A percentile compares a stretch with the other conserved stretches of the same genome.
Evolutionary conservation across 2,888 invertebrate species (phyloP).

Genomic region (Apamea sordens): DNA sequence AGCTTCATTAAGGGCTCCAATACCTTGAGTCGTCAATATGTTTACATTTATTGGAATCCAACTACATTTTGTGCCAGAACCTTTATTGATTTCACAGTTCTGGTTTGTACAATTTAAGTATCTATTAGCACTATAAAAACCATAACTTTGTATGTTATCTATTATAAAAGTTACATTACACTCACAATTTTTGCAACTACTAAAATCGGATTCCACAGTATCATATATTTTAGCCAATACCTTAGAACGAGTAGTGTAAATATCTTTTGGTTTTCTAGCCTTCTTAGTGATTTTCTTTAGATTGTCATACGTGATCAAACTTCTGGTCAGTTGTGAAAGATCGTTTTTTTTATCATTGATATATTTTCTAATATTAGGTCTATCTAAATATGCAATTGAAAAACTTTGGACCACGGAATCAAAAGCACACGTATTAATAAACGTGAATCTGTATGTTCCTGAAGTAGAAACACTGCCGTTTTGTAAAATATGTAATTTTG

Average conservation of each 20-base stretch:
- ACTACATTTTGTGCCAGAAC: slow-evolving; percentile 31
- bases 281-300: slow-evolving; percentile 45
- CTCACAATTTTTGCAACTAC: slow-evolving; percentile 47
- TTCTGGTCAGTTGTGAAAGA: no score
- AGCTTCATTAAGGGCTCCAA: slow-evolving; percentile 43
- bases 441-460: no score
- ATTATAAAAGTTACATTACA: slow-evolving; percentile 48
- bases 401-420: no score
- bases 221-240: slow-evolving; percentile 43
- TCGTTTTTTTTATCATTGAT: no score
- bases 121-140: slow-evolving; percentile 45
- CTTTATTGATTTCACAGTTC: slow-evolving; percentile 41
- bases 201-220: slow-evolving; percentile 42
- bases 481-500: no score
- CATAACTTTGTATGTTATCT: slow-evolving; percentile 48
- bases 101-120: slow-evolving; percentile 41
- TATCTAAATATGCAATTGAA: slow-evolving; percentile 32
- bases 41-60: slow-evolving; percentile 47
- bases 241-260: slow-evolving; percentile 41
- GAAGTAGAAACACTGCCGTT: no score
- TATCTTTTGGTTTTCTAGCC: slow-evolving; percentile 45
- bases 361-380: slow-evolving; percentile 31
- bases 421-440: no score
- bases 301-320: no score
- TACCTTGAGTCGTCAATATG: slow-evolving; percentile 43